Conservation (phyloP, 2,888 invertebrate genomes). For the Agonum fuliginosum region DNA sequence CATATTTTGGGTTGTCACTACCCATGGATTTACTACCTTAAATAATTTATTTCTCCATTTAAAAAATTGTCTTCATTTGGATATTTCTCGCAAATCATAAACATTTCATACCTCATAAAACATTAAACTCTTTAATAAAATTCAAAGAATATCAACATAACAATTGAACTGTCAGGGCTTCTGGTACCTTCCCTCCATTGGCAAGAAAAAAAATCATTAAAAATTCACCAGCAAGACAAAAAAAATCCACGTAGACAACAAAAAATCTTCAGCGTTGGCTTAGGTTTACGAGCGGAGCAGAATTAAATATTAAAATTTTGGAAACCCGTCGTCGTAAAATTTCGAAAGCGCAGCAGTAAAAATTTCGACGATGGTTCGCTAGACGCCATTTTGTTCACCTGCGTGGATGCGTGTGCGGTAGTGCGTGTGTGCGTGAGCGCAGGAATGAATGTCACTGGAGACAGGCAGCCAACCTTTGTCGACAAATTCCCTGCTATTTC, state of each 20-base stretch:
- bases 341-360: conserved; percentile 41
- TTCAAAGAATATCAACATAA: background rate
- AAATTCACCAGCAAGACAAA: conserved; percentile 15
- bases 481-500: conserved; percentile 46
- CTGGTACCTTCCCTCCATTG: background rate
- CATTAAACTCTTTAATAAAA: too few species aligned
- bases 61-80: too few species aligned
- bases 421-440: background rate
- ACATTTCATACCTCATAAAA: too few species aligned
- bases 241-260: conserved; percentile 36
- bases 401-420: background rate
- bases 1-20: too few species aligned
- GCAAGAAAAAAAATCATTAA: conserved; percentile 39
- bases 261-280: conserved; percentile 32
- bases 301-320: conserved; percentile 53
- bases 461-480: conserved; percentile 11
- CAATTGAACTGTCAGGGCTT: background rate
- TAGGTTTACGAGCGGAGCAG: background rate
- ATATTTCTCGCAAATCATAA: too few species aligned
- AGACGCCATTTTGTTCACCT: conserved; percentile 45
- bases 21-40: too few species aligned
- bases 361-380: conserved; percentile 32
- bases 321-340: conserved; percentile 48
- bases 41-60: too few species aligned
- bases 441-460: conserved; percentile 26